phyloP scores from a whole-genome alignment of 2,888 invertebrate genomes.

The Exephanes ischioxanthus region DNA sequence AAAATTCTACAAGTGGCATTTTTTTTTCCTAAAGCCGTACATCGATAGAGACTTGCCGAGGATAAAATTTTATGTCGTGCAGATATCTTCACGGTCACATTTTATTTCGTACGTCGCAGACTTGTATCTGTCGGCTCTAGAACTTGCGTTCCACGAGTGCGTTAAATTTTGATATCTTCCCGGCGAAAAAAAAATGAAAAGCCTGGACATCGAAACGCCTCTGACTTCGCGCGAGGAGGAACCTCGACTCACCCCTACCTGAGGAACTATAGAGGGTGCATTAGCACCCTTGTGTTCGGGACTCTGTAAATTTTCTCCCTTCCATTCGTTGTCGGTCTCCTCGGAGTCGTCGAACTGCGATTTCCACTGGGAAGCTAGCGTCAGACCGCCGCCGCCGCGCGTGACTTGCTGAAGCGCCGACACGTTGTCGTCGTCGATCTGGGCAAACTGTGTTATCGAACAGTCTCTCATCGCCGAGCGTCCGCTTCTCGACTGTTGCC shows the following conservation, averaged over 20 bases:
- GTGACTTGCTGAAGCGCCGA: constrained; percentile 96
- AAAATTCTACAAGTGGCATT: too few relatives aligned
- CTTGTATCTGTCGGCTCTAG: background rate
- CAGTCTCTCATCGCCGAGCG: constrained; percentile 89
- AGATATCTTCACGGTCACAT: too few relatives aligned
- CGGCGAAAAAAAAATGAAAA: constrained; percentile 26
- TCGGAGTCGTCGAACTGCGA: constrained; percentile 98
- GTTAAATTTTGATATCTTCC: constrained; percentile 24
- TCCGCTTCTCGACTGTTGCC: constrained; percentile 81
- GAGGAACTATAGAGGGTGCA: constrained; percentile 77
- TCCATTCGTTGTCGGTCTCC: constrained; percentile 97
- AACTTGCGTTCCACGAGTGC: background rate
- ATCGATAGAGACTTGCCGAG: too few relatives aligned
- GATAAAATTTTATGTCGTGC: too few relatives aligned
- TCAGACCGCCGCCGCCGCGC: constrained; percentile 93
- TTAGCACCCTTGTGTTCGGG: constrained; percentile 84
- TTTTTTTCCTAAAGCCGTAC: too few relatives aligned
- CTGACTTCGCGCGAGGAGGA: background rate
- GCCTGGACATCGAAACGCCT: constrained; percentile 44
- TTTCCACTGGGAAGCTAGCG: constrained; percentile 97
- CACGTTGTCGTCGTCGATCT: constrained; percentile 97
- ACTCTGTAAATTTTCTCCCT: constrained; percentile 89
- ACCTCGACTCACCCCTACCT: constrained; percentile 74
- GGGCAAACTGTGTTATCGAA: constrained; percentile 95
- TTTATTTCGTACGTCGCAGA: background rate